Base-by-base conservation (phyloP, 2,113 vertebrate species). In the Psammodynastes pulverulentus region DNA sequence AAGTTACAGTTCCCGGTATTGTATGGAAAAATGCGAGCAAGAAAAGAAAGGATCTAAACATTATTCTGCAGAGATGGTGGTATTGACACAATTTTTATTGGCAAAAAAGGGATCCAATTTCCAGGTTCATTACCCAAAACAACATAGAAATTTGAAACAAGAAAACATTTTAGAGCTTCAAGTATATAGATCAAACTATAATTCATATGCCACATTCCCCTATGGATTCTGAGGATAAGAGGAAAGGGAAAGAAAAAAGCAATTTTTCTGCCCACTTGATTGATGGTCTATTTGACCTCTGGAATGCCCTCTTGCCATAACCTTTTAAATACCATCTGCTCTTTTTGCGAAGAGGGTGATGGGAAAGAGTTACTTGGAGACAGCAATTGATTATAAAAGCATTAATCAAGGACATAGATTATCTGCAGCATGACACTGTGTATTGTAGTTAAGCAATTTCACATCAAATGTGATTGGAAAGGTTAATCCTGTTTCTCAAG, bases 391-490 rank as follows among this genome's bases (percentile, higher is more conserved):
- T 99, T 99, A 98, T 97, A 98, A 98, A 97, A 96, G 96, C 98
- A 99, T 99, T 99, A 98, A 99, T 99, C 98, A 99, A 98, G 97
- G 97, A 94, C 98, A 98, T 97, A 98, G 98, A 99, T 99, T 99
- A 99, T 98, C 98, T 98, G 95, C 93, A 96, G 97, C 97, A 97
- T 94, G 94, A 98, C 98, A 97, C 97, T 96, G 96, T 98, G 95
- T 97, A 98, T 98, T 98, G 97, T 98, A 98, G 98, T 99, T 98
- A 99, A 99, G 98, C 98, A 98, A 98, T 99, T 98, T 98, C 97
- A 98, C 97, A 97, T 98, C 98, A 96, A 98, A 97, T 98, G 96
- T 97, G 98, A 98, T 98, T 97, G 98, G 97, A 98, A 98, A 98
- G 98, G 97, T 98, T 98, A 99, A 98, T 97, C 96, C 95, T 86